These are phyloP conservation scores for Geotrupes spiniger DNA, from an alignment of 2,888 invertebrate genomes.

Conservation along the genomic window DNA sequence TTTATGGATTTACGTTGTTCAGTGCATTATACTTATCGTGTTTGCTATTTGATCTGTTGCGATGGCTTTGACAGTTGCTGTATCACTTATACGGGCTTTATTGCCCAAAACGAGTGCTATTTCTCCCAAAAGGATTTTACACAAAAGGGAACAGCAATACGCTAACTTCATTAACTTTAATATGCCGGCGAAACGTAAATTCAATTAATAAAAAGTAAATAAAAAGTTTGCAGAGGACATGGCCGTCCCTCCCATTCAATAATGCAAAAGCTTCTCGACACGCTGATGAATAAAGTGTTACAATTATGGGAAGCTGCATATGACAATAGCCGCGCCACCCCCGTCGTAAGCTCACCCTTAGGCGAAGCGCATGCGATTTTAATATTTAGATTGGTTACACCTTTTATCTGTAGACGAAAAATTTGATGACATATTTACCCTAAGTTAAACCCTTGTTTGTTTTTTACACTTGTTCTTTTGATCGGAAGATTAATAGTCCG, in stretches of 20 bases:
- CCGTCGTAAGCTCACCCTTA: conserved; percentile 21
- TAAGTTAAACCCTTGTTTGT: conserved; percentile 47
- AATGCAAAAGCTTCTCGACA: conserved; percentile 39
- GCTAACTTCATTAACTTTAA: not conserved
- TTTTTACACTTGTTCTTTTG: conserved; percentile 51
- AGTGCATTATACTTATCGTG: conserved; percentile 52
- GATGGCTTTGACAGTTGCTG: conserved; percentile 36
- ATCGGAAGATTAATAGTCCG: conserved; percentile 39
- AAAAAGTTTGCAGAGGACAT: conserved; percentile 46
- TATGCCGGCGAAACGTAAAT: conserved; percentile 17
- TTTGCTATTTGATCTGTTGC: conserved; percentile 49
- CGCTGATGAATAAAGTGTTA: conserved; percentile 49
- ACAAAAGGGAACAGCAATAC: conserved; percentile 1
- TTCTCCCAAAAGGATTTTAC: conserved; percentile 22
- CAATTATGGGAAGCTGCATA: conserved; percentile 50
- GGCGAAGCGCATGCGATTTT: conserved; percentile 40
- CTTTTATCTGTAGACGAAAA: conserved; percentile 52
- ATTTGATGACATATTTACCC: conserved; percentile 47
- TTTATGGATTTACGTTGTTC: conserved; percentile 53
- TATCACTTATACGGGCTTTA: conserved; percentile 33
- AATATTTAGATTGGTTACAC: conserved; percentile 54
- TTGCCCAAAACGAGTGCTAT: conserved; percentile 22
- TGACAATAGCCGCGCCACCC: conserved; percentile 42
- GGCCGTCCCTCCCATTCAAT: conserved; percentile 48
- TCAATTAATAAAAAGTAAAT: conserved; percentile 45